Evolutionary conservation across 1,140 invertebrate species (phyloP).

Genomic region (Sitobion miscanthi): DNA sequence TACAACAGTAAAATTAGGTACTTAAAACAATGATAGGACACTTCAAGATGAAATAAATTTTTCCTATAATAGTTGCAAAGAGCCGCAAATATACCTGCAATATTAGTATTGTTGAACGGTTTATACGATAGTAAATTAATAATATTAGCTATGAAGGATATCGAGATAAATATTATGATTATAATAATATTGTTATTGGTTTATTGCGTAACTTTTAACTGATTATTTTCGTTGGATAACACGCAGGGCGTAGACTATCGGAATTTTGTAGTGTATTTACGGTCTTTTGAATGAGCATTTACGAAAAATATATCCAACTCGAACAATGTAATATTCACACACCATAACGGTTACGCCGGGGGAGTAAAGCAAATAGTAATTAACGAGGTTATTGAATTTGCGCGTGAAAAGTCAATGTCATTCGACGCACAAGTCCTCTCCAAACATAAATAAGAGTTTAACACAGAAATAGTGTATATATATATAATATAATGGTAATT

Average conservation of each 20-base stretch:
- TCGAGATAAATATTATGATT: background rate
- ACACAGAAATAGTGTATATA: background rate
- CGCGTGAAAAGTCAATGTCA: background rate
- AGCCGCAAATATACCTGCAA: background rate
- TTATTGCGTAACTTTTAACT: background rate
- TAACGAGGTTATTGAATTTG: background rate
- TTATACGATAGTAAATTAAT: background rate
- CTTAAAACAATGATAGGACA: too few species aligned
- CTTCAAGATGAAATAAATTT: too few species aligned
- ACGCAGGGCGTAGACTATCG: background rate
- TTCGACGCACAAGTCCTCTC: background rate
- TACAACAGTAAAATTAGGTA: too few species aligned
- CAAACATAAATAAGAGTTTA: background rate
- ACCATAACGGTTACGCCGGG: background rate
- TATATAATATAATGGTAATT: background rate
- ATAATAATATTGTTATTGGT: background rate
- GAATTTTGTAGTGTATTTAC: background rate
- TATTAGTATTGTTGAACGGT: background rate
- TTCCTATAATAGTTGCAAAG: background rate
- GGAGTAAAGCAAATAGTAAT: too few species aligned
- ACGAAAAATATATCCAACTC: background rate
- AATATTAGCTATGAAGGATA: background rate
- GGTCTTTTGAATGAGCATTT: background rate
- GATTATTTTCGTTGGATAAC: background rate
- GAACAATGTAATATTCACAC: background rate